These are phyloP conservation scores for Serripes groenlandicus DNA, from an alignment of 2,888 invertebrate species.

Conservation along the genomic window DNA sequence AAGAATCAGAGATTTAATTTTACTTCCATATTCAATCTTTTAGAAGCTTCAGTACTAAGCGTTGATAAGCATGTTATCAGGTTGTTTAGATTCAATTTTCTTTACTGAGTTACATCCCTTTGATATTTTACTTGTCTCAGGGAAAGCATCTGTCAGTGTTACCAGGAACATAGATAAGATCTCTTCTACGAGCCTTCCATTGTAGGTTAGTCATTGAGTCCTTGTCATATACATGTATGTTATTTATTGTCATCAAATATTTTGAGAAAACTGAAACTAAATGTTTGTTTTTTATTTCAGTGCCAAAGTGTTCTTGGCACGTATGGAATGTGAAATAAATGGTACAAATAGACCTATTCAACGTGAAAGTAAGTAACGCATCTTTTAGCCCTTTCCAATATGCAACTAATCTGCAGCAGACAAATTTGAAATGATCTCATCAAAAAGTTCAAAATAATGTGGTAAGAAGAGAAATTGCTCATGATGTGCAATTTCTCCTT, in stretches of 20 bases:
- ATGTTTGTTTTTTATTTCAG: constrained; percentile 22
- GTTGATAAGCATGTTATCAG: too few species aligned
- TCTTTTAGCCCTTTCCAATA: background rate
- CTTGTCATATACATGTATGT: background rate
- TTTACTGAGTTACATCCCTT: too few species aligned
- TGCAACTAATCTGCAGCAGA: background rate
- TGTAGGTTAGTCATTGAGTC: too few species aligned
- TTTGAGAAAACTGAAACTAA: too few species aligned
- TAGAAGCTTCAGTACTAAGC: too few species aligned
- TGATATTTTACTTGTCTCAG: too few species aligned
- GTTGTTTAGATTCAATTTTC: too few species aligned
- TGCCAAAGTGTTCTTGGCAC: constrained; percentile 29
- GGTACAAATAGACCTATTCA: constrained; percentile 20
- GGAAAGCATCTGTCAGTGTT: too few species aligned
- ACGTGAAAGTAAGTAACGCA: constrained; percentile 46
- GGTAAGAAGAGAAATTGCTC: background rate
- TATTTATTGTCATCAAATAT: background rate
- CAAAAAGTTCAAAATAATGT: background rate
- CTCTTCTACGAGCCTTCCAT: too few species aligned
- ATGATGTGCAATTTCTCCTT: background rate
- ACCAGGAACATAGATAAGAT: too few species aligned
- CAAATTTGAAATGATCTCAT: background rate
- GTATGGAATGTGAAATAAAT: constrained; percentile 37
- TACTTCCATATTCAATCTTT: too few species aligned
- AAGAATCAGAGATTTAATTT: too few species aligned